Base-by-base conservation (phyloP, 2,113 vertebrate species). In the Danionella cerebrum region DNA sequence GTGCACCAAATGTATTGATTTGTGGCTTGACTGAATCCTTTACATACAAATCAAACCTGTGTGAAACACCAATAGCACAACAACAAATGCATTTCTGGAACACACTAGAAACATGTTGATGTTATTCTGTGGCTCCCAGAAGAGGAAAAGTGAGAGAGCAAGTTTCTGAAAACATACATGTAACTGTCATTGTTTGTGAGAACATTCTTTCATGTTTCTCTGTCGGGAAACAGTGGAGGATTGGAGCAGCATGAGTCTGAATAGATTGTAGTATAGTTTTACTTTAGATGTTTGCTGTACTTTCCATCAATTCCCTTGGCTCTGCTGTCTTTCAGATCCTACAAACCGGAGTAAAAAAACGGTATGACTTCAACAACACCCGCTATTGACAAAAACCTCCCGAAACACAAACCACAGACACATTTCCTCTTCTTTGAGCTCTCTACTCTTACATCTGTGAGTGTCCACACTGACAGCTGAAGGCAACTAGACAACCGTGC, bases 391-490 rank as follows among this genome's bases (percentile, higher is more conserved):
- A 55, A 54, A 67, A 38, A 12, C 11, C 21, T 52, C 52, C 62
- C 50, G 53, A 51, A 5, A 72, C 66, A 69, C 19, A 48, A 67
- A 67, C 38, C 29, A 25, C 48, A 65, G 9, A 55, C 9, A 25
- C 29, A 11, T 66, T 27, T 60, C 19, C 36, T 45, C 18, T 16
- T 6, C 7, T 18, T 59, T 67, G 12, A 55, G 10, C 45, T 41
- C 48, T 24, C 19, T 42, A 31, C 27, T 45, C 48, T 24, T 53
- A 48, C 29, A 64, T 48, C 54, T 50, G 11, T 36, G 24, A 38
- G 16, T 67, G 51, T 65, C 29, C 68, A 38, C 13, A 35, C 52
- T 67, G 54, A 75, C 31, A 44, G 69, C 39, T 58, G 45, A 74
- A 71, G 39, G 45, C 29, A 33, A 21, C 16, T 39, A 42, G 44